Base-by-base conservation (phyloP, 2,888 invertebrate genomes). In the Pterostichus niger region DNA sequence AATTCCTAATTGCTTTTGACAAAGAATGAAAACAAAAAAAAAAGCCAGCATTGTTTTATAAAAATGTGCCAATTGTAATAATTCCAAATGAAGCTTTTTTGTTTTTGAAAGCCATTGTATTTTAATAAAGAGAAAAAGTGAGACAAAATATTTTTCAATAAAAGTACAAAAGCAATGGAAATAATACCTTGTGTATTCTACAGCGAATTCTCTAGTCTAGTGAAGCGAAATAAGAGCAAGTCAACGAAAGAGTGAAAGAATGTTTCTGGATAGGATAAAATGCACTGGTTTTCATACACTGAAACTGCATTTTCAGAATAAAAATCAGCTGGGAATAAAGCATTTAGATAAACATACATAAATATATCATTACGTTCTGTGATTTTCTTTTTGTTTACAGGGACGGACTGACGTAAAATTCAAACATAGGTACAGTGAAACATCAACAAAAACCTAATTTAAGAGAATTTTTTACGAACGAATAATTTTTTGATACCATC, bases 111-210 rank as follows among this genome's bases (percentile, higher is more conserved):
- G 71, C 46, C 49, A 46, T 71, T 71, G 71, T 71, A 24, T 46
- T 71, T 17, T 46, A 71, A 71, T 46, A 71, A 71, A 71, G 31
- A 59, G 64, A 31, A 75, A 75, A 75, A 75, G 33, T 52, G 75
- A 52, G 33, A 52, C 52, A 52, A 75, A 52, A 75, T 75, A 75
- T 49, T 75, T 75, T 75, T 75, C 75, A 75, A 75, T 75, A 75
- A 75, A 49, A 75, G 46, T 52, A 75, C 75, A 75, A 75, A 75
- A 52, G 75, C 75, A 40, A 52, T 52, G 75, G 52, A 75, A 75
- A 75, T 75, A 52, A 75, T 75, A 75, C 75, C 46, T 49, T 24
- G 52, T 52, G 75, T 75, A 75, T 75, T 33, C 35, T 52, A 13
- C 52, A 33, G 9, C 52, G 17, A 31, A 52, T 64, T 64, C 64